Conservation (phyloP, 2,113 vertebrate species). For the Leptobrachium ailaonicum region DNA sequence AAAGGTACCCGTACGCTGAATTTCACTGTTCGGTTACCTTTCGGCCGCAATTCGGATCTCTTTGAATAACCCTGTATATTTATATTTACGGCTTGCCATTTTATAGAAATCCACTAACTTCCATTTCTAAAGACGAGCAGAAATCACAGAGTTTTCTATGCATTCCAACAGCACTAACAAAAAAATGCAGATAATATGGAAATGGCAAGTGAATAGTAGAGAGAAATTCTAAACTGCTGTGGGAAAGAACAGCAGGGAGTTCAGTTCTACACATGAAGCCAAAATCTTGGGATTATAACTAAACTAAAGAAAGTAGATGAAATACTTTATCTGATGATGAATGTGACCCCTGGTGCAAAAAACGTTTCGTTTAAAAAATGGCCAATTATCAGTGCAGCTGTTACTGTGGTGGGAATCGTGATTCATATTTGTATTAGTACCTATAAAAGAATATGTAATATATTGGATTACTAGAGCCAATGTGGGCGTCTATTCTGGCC, state of each 20-base stretch:
- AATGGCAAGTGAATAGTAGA: conserved; percentile 12
- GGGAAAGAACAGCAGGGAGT: conserved; percentile 24
- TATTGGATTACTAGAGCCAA: too few relatives aligned
- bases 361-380: conserved; percentile 9
- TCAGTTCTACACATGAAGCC: conserved; percentile 18
- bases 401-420: conserved; percentile 7
- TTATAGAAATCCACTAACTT: too few relatives aligned
- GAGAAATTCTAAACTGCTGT: conserved; percentile 23
- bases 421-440: not conserved
- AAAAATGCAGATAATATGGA: conserved; percentile 26
- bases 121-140: too few relatives aligned
- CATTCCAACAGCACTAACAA: not conserved
- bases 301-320: conserved; percentile 2
- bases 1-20: too few relatives aligned
- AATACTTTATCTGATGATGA: conserved; percentile 29
- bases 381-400: conserved; percentile 33
- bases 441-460: too few relatives aligned
- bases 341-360: conserved; percentile 31
- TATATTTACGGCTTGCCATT: too few relatives aligned
- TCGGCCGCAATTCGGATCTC: too few relatives aligned
- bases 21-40: too few relatives aligned
- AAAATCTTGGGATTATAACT: conserved; percentile 24
- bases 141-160: too few relatives aligned
- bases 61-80: too few relatives aligned
- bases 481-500: too few relatives aligned